Conservation (phyloP, 2,113 vertebrate species). For the Nicator chloris region DNA sequence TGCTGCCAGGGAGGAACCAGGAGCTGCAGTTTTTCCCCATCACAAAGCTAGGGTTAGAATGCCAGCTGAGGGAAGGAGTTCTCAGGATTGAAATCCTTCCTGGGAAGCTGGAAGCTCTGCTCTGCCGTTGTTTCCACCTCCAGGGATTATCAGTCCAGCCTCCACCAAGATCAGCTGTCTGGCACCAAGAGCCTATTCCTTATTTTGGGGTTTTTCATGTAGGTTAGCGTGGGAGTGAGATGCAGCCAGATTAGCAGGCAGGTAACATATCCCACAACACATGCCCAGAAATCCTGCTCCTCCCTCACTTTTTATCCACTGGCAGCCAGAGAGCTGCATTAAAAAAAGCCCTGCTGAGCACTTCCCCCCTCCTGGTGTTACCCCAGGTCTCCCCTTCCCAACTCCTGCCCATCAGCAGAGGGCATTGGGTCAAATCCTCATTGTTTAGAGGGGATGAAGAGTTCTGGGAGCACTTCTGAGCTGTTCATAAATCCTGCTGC, state of each 20-base stretch:
- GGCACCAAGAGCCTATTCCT: background rate
- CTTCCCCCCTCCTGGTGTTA: background rate
- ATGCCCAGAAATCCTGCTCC: background rate
- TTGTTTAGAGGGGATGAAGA: background rate
- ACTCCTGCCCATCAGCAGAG: background rate
- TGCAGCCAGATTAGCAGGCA: conserved; percentile 26
- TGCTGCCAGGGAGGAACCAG: background rate
- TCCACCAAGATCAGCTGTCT: background rate
- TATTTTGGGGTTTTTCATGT: conserved; percentile 11
- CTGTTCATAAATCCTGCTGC: background rate
- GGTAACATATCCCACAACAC: conserved; percentile 23
- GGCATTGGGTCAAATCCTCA: background rate
- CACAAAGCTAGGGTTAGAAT: background rate
- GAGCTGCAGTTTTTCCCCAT: background rate
- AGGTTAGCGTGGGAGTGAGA: conserved; percentile 35
- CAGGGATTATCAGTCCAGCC: background rate
- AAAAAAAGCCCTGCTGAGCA: background rate
- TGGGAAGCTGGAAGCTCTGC: background rate
- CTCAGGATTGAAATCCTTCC: background rate
- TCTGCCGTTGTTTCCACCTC: background rate
- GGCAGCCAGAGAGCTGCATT: background rate
- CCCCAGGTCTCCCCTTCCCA: background rate
- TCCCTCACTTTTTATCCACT: background rate
- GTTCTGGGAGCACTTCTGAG: background rate
- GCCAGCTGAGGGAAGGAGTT: background rate